Conservation (phyloP, 30 jellyfish, hydroid and myxozoan species). For the Aurelia aurita complex sp. Pacific region DNA sequence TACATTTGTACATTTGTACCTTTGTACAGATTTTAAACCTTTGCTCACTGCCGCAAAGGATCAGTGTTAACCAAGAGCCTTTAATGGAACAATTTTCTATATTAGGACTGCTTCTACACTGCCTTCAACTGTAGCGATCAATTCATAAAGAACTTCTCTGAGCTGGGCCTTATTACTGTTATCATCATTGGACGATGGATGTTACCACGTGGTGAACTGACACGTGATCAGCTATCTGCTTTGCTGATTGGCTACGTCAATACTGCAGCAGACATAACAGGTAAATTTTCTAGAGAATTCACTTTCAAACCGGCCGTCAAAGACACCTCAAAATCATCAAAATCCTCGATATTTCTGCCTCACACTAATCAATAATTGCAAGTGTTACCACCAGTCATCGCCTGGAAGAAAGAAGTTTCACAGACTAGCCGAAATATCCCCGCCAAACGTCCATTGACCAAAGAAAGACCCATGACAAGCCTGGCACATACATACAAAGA, state of each 20-base stretch:
- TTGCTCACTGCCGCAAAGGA: not conserved
- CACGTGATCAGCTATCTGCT: conserved; percentile 93
- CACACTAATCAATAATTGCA: too few relatives aligned
- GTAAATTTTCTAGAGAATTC: conserved; percentile 5
- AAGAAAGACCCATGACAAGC: too few relatives aligned
- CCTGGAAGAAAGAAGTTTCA: not conserved
- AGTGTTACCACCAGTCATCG: not conserved
- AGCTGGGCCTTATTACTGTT: conserved; percentile 70
- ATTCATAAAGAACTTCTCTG: conserved; percentile 61
- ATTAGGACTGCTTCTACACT: conserved; percentile 34
- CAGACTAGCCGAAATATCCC: too few relatives aligned
- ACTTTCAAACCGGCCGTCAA: too few relatives aligned
- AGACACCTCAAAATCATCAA: too few relatives aligned
- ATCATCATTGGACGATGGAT: conserved; percentile 85
- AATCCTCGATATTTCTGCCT: too few relatives aligned
- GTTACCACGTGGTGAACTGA: conserved; percentile 86
- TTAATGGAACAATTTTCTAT: not conserved
- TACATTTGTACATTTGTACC: too few relatives aligned
- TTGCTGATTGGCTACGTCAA: conserved; percentile 77
- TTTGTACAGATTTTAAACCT: too few relatives aligned
- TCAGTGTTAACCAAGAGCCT: not conserved
- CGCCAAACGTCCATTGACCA: too few relatives aligned
- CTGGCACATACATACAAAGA: too few relatives aligned
- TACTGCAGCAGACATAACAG: conserved; percentile 84
- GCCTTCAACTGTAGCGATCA: conserved; percentile 36